Conservation (phyloP, 2,888 invertebrate genomes). For the Rhingia rostrata region DNA sequence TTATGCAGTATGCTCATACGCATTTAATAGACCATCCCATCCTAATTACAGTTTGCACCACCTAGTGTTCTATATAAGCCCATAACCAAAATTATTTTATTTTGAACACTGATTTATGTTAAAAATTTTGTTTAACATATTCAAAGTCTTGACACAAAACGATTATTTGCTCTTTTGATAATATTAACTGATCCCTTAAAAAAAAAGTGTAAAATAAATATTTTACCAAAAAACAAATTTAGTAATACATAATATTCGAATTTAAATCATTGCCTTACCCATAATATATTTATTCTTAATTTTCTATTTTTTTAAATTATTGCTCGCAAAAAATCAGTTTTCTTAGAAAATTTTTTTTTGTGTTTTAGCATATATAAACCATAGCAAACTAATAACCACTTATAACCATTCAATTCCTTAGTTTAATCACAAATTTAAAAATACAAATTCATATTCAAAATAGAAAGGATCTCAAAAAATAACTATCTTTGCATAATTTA, state of each 20-base stretch:
- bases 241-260: conserved; percentile 26
- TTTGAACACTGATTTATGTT: neutral
- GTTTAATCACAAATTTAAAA: neutral
- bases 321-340: neutral
- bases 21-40: too few relatives aligned
- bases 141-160: neutral
- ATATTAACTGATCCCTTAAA: conserved; percentile 16
- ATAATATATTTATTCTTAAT: neutral
- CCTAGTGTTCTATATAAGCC: too few relatives aligned
- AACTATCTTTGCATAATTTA: neutral
- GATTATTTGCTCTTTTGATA: conserved; percentile 32
- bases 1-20: neutral
- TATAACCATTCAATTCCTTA: neutral
- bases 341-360: neutral
- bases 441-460: neutral
- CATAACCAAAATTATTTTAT: too few relatives aligned
- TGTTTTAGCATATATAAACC: too few relatives aligned
- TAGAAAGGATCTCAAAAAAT: neutral
- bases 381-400: neutral
- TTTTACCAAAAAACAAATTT: conserved; percentile 2
- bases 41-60: too few relatives aligned
- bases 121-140: neutral
- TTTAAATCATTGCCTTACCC: conserved; percentile 37
- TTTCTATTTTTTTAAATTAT: conserved; percentile 5
- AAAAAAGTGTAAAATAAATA: neutral